These are phyloP conservation scores for Perizoma flavofasciatum DNA, from an alignment of 2,888 invertebrate species.

Conservation along the genomic window DNA sequence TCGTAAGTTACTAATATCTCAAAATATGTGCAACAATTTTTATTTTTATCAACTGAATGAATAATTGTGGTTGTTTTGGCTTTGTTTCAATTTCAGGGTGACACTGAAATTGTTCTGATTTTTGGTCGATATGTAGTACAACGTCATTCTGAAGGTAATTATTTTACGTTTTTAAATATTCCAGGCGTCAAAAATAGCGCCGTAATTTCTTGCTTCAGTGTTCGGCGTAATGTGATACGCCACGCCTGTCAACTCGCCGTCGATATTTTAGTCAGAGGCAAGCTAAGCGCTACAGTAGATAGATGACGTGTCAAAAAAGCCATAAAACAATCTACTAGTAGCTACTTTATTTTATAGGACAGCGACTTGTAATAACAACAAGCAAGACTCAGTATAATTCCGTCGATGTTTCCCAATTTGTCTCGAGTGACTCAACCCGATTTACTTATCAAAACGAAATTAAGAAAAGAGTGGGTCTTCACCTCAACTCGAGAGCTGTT, in stretches of 20 bases:
- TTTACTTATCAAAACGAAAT: conserved; percentile 61
- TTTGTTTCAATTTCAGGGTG: conserved; percentile 33
- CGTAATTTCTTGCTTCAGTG: conserved; percentile 60
- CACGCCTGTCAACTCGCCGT: conserved; percentile 65
- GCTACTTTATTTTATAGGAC: conserved; percentile 46
- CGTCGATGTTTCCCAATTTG: conserved; percentile 49
- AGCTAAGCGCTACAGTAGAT: conserved; percentile 51
- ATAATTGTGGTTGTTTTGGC: conserved; percentile 15
- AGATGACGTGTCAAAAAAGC: conserved; percentile 64
- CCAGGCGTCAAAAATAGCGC: conserved; percentile 55
- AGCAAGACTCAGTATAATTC: conserved; percentile 33
- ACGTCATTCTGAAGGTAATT: conserved; percentile 13
- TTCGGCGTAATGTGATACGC: conserved; percentile 68
- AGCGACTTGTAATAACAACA: conserved; percentile 35
- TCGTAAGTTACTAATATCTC: neutral
- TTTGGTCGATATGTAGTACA: conserved; percentile 21
- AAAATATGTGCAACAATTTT: conserved; percentile 12
- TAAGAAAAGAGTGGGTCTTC: conserved; percentile 52
- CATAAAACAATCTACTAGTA: conserved; percentile 52
- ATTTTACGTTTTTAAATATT: conserved; percentile 41
- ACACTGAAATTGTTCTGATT: conserved; percentile 16
- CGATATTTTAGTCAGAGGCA: conserved; percentile 71
- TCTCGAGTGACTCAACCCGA: conserved; percentile 51
- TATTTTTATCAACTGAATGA: conserved; percentile 6
- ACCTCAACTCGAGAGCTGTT: conserved; percentile 50